These are phyloP conservation scores for Channa striata DNA, from an alignment of 2,797 vertebrate genomes.

Conservation along the genomic window DNA sequence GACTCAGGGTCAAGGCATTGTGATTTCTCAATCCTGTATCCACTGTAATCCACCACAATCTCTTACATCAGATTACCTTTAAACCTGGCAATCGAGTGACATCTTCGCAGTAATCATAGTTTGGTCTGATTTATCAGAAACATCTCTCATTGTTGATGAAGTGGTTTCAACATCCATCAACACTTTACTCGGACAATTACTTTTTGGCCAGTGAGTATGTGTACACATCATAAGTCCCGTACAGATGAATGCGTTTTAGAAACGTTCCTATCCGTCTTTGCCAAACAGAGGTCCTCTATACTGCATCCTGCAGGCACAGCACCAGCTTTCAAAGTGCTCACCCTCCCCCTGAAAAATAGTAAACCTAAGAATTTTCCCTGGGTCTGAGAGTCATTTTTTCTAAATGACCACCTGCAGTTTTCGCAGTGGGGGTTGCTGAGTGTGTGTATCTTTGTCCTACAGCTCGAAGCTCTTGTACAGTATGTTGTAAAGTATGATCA, in stretches of 20 bases:
- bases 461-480: no score
- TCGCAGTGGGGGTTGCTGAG: slow-evolving; percentile 54
- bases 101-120: slow-evolving; percentile 59
- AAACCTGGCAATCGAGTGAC: slow-evolving; percentile 40
- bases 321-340: slow-evolving; percentile 59
- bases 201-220: slow-evolving; percentile 43
- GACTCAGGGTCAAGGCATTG: slow-evolving; percentile 42
- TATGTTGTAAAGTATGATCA: slow-evolving; percentile 18
- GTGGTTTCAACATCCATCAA: slow-evolving; percentile 64
- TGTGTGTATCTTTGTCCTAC: no score
- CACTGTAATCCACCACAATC: slow-evolving; percentile 30
- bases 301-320: slow-evolving; percentile 49
- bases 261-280: slow-evolving; percentile 68
- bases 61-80: slow-evolving; percentile 54
- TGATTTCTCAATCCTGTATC: slow-evolving; percentile 56
- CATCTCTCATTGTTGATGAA: slow-evolving; percentile 63
- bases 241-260: slow-evolving; percentile 63
- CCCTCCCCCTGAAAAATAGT: slow-evolving; percentile 57
- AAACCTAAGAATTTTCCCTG: slow-evolving; percentile 37
- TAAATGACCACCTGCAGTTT: slow-evolving; percentile 40
- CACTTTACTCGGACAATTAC: slow-evolving; percentile 66
- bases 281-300: slow-evolving; percentile 57
- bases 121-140: slow-evolving; percentile 64
- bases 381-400: slow-evolving; percentile 49
- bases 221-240: slow-evolving; percentile 45